Evolutionary conservation across 1,140 invertebrate genomes (phyloP).

Genomic region (Galleria mellonella): DNA sequence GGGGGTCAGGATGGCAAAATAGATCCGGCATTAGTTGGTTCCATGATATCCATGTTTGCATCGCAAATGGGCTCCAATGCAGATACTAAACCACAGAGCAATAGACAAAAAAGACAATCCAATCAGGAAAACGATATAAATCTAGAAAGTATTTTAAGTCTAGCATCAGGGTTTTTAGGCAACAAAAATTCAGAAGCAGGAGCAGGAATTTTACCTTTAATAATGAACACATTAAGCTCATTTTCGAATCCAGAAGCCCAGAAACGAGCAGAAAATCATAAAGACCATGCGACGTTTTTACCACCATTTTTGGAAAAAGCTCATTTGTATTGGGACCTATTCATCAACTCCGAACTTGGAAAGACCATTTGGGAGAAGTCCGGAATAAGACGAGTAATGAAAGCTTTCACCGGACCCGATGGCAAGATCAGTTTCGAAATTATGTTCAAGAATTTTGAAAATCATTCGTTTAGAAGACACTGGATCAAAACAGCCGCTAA

Average conservation of each 20-base stretch:
- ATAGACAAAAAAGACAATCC: conserved; percentile 29
- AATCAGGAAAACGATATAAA: conserved; percentile 54
- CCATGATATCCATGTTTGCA: conserved; percentile 73
- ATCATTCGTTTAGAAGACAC: conserved; percentile 82
- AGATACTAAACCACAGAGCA: conserved; percentile 19
- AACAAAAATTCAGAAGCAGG: conserved; percentile 68
- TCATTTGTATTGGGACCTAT: conserved; percentile 85
- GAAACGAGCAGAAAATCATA: conserved; percentile 77
- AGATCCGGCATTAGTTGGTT: conserved; percentile 72
- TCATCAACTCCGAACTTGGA: conserved; percentile 85
- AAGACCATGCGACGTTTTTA: conserved; percentile 82
- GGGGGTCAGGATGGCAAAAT: conserved; percentile 71
- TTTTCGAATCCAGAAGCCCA: conserved; percentile 71
- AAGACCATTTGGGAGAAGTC: conserved; percentile 82
- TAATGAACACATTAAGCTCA: conserved; percentile 77
- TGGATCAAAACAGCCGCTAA: conserved; percentile 85
- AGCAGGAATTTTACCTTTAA: conserved; percentile 78
- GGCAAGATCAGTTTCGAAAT: conserved; percentile 82
- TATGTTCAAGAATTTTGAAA: conserved; percentile 85
- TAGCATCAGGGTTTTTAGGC: conserved; percentile 78
- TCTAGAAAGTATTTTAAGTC: conserved; percentile 74
- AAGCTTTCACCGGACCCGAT: conserved; percentile 76
- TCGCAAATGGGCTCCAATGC: conserved; percentile 36
- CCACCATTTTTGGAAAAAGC: conserved; percentile 84
- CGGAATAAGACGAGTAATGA: conserved; percentile 77